Evolutionary conservation across 2,797 vertebrate species (phyloP), one percentile per base, ranked within the genome.

Genomic region (Centroberyx gerrardi): DNA sequence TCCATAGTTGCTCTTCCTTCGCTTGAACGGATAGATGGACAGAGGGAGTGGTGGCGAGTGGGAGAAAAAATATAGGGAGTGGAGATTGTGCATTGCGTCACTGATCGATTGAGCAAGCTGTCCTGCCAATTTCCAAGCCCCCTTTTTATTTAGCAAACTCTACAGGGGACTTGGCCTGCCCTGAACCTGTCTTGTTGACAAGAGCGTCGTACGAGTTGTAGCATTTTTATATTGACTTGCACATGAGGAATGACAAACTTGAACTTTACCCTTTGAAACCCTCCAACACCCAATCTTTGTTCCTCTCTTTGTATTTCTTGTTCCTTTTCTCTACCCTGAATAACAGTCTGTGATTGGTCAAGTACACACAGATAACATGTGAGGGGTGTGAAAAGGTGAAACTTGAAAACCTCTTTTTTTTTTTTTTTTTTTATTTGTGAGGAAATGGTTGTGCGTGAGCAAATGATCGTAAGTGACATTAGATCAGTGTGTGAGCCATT

Each of bases 151-250:
- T 90, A 84, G 86, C 80, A 85, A 89, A 86, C 81, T 46, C 70
- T 85, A 75, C 72, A 62, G 51, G 80, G 87, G 65, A 68, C 86
- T 85, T 71, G 83, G 78, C 76, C 79, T 83, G 78, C 75, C 88
- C 86, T 72, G 56, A 87, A 90, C 81, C 78, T 75, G 82, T 91
- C 85, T 85, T 82, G 85, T 87, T 81, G 88, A 91, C 86, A 87
- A 87, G 78, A 88, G 75, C 71, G 71, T 85, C 88, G 81, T 93
- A 92, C 65, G 80, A 94, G 88, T 94, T 95, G 95, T 95, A 95
- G 95, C 95, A 95, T 94, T 95, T 95, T 94, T 90, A 84, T 92
- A 93, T 90, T 89, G 93, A 94, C 93, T 95, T 96, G 93, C 92
- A 96, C 94, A 95, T 90, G 90, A 92, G 87, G 88, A 93, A 93